Evolutionary conservation across 37 sponge, comb jelly and placozoan species (phyloP).

Genomic region (Oopsacas minuta): DNA sequence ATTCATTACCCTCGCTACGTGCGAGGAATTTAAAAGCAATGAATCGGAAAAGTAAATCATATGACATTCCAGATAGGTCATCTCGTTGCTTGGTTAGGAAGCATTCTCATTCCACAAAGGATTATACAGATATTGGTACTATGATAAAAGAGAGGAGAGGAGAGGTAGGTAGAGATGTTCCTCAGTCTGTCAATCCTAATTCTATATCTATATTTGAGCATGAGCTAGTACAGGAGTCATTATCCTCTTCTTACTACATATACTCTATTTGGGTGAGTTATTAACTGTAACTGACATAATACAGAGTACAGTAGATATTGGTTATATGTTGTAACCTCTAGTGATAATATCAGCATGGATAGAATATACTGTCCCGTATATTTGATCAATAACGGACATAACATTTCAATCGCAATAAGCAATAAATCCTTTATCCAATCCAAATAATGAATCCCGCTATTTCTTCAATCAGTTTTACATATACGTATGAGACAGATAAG

Average conservation of each 20-base stretch:
- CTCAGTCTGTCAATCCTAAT: neutral
- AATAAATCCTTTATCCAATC: too few relatives aligned
- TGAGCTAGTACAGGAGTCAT: neutral
- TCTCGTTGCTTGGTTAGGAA: neutral
- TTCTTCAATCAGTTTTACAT: too few relatives aligned
- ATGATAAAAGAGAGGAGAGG: neutral
- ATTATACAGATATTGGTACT: neutral
- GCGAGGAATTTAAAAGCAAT: neutral
- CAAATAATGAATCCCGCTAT: too few relatives aligned
- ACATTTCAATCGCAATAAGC: too few relatives aligned
- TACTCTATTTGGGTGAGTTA: conserved; percentile 8
- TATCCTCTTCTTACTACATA: neutral
- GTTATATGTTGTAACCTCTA: too few relatives aligned
- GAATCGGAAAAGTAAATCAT: neutral
- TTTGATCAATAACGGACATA: too few relatives aligned
- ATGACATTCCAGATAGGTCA: neutral
- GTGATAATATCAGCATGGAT: too few relatives aligned
- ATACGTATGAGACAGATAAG: too few relatives aligned
- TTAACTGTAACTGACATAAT: neutral
- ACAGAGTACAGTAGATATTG: neutral
- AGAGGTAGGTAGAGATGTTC: neutral
- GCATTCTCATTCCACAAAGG: neutral
- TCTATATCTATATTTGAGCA: conserved; percentile 10
- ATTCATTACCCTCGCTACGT: neutral
- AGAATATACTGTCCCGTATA: too few relatives aligned